Evolutionary conservation across 2,113 vertebrate species (phyloP).

Genomic region (Agapornis roseicollis): DNA sequence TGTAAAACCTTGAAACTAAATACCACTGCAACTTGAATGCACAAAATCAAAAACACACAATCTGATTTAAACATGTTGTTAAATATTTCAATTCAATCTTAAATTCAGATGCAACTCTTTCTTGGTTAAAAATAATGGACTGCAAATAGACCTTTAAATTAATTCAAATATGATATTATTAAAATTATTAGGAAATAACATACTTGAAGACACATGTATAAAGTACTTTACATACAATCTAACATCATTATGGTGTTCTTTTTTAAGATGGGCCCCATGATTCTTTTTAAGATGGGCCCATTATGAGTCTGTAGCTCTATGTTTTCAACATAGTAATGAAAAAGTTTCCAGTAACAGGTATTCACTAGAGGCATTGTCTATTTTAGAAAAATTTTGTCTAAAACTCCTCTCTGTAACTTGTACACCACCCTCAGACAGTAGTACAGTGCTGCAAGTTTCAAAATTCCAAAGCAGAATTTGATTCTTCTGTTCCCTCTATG

Average conservation of each 20-base stretch:
- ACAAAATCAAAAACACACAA: not conserved
- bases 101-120: not conserved
- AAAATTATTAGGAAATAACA: not conserved
- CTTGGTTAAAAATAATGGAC: not conserved
- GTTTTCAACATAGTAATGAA: not conserved
- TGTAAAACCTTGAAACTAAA: not conserved
- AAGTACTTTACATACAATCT: not conserved
- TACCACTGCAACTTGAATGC: not conserved
- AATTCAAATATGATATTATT: not conserved
- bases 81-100: not conserved
- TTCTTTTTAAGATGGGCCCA: not conserved
- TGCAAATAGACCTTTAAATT: not conserved
- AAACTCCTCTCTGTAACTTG: not conserved
- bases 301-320: not conserved
- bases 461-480: not conserved
- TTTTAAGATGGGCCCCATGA: not conserved
- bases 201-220: not conserved
- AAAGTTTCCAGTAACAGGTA: not conserved
- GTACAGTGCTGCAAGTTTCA: not conserved
- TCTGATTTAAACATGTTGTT: not conserved
- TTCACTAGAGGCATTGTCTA: not conserved
- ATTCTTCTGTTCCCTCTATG: not conserved
- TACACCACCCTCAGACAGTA: not conserved
- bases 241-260: not conserved
- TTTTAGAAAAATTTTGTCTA: not conserved